A percentile compares a stretch with the other conserved stretches of the same genome.
phyloP scores from a whole-genome alignment of 2,888 invertebrate species.

The Scaptomyza reducta region DNA sequence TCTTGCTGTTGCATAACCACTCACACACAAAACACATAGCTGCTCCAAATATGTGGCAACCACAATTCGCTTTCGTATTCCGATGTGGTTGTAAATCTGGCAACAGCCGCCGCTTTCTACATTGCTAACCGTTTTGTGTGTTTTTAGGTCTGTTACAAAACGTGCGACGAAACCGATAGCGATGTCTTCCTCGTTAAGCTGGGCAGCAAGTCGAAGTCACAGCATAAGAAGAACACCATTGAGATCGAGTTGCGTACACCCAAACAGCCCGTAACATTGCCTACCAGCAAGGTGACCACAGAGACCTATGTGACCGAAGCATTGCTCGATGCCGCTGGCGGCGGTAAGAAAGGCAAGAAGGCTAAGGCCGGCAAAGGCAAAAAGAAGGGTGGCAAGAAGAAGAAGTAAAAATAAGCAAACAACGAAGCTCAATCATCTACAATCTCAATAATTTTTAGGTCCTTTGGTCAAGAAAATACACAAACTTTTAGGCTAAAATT shows the following conservation, averaged over 20 bases:
- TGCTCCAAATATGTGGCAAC: slow-evolving; percentile 56
- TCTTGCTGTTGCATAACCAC: slow-evolving; percentile 49
- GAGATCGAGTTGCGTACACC: slow-evolving; percentile 91
- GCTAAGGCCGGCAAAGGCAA: slow-evolving; percentile 2
- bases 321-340: slow-evolving; percentile 62
- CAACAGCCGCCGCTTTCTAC: slow-evolving; percentile 28
- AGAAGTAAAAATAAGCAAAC: neutral
- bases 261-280: slow-evolving; percentile 86
- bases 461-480: slow-evolving; percentile 13
- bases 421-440: too few species aligned
- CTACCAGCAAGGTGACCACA: slow-evolving; percentile 87
- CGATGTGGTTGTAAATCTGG: slow-evolving; percentile 21
- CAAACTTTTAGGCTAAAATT: neutral
- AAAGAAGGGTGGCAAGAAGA: neutral
- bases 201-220: slow-evolving; percentile 90
- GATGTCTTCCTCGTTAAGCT: slow-evolving; percentile 90
- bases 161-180: slow-evolving; percentile 87
- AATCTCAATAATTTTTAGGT: slow-evolving; percentile 11
- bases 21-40: slow-evolving; percentile 12
- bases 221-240: slow-evolving; percentile 88
- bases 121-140: slow-evolving; percentile 17
- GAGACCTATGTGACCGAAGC: slow-evolving; percentile 88
- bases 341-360: slow-evolving; percentile 49
- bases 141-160: slow-evolving; percentile 82
- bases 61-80: slow-evolving; percentile 19